Evolutionary conservation across 2,888 invertebrate species (phyloP).

Genomic region (Abrostola triplasia): DNA sequence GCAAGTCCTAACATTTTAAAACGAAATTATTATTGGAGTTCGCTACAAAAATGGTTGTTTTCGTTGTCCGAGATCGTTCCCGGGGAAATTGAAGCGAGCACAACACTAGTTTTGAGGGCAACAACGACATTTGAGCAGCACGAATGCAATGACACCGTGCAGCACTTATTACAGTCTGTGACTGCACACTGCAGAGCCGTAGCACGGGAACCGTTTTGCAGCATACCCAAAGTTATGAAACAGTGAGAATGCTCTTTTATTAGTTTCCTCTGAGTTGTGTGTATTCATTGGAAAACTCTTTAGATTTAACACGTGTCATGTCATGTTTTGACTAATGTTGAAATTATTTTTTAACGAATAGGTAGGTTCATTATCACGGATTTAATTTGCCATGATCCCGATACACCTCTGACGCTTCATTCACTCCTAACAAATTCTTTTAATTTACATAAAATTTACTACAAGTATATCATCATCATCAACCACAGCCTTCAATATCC

Average conservation of each 20-base stretch:
- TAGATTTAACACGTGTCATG: background rate
- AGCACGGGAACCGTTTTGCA: slow-evolving; percentile 29
- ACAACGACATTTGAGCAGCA: slow-evolving; percentile 41
- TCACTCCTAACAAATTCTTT: too few species aligned
- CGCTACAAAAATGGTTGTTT: slow-evolving; percentile 54
- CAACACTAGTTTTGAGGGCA: slow-evolving; percentile 48
- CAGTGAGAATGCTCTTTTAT: slow-evolving; percentile 38
- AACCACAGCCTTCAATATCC: too few species aligned
- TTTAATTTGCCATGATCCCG: too few species aligned
- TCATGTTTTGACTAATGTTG: background rate
- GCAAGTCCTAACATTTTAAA: slow-evolving; percentile 45
- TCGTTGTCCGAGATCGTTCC: slow-evolving; percentile 50
- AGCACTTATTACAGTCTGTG: slow-evolving; percentile 49
- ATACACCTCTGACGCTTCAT: too few species aligned
- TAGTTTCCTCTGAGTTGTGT: slow-evolving; percentile 26
- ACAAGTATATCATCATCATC: too few species aligned
- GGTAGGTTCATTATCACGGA: too few species aligned
- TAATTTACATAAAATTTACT: too few species aligned
- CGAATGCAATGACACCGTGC: slow-evolving; percentile 55
- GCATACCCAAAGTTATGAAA: slow-evolving; percentile 27
- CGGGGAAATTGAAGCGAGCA: slow-evolving; percentile 55
- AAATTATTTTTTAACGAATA: too few species aligned
- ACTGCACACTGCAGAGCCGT: slow-evolving; percentile 33
- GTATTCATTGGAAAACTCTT: slow-evolving; percentile 10
- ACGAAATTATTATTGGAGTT: slow-evolving; percentile 54